A percentile compares a stretch with the other conserved stretches of the same genome.
Evolutionary conservation across 2,888 invertebrate genomes (phyloP).

Genomic region (Acheta domesticus): DNA sequence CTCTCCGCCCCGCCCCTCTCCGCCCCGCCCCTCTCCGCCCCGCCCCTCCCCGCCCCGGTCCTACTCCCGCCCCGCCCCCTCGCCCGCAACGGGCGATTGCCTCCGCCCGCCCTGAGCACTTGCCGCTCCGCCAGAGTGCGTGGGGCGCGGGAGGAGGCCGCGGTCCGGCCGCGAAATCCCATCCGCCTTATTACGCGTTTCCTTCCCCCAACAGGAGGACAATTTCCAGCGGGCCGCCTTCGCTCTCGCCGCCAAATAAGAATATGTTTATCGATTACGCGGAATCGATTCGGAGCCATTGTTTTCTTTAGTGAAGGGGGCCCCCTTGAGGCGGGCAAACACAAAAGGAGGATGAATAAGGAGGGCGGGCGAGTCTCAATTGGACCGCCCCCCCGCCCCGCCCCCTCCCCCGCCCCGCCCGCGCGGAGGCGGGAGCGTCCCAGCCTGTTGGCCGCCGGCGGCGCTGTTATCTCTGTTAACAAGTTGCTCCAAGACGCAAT

Average conservation of each 20-base stretch:
- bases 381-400: too few species aligned
- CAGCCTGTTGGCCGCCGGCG: background rate
- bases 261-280: background rate
- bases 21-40: too few species aligned
- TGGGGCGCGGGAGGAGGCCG: too few species aligned
- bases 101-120: too few species aligned
- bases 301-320: background rate
- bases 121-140: too few species aligned
- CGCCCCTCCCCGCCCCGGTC: too few species aligned
- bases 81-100: too few species aligned
- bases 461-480: conserved; percentile 10
- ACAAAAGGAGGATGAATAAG: background rate
- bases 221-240: background rate
- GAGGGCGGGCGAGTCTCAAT: background rate
- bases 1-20: too few species aligned
- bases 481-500: background rate
- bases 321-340: background rate
- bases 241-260: background rate
- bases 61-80: too few species aligned
- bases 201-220: background rate
- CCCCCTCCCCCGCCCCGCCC: too few species aligned
- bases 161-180: too few species aligned
- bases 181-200: conserved; percentile 2
- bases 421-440: too few species aligned
- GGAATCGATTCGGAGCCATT: background rate